Percentiles rank a stretch among this genome's conserved stretches.
Conservation (phyloP, 1,140 invertebrate genomes). For the Drosophila subobscura region DNA sequence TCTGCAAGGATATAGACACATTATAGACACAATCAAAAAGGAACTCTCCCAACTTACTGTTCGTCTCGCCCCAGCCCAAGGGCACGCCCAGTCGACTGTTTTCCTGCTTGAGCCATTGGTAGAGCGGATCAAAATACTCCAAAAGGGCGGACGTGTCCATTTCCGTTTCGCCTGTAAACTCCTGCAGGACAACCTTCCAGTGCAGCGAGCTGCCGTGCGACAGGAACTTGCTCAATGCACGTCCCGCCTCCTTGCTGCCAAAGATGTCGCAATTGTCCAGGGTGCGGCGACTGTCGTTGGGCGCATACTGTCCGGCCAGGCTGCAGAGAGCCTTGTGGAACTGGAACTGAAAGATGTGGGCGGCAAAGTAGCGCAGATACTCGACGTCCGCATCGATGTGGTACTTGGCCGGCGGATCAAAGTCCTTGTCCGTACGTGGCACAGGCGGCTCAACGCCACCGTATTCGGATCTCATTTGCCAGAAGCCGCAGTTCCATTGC, state of each 20-base stretch:
- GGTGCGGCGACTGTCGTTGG: slow-evolving; percentile 77
- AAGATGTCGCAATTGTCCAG: slow-evolving; percentile 87
- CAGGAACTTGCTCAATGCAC: slow-evolving; percentile 59
- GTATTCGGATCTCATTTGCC: slow-evolving; percentile 85
- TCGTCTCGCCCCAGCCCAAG: slow-evolving; percentile 67
- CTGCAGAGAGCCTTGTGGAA: slow-evolving; percentile 87
- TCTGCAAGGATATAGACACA: slow-evolving; percentile 32
- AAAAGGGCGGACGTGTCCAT: slow-evolving; percentile 84
- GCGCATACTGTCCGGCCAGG: slow-evolving; percentile 85
- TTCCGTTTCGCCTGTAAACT: slow-evolving; percentile 85
- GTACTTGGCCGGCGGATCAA: slow-evolving; percentile 87
- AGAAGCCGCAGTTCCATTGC: slow-evolving; percentile 86
- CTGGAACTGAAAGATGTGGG: slow-evolving; percentile 87
- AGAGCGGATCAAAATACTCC: slow-evolving; percentile 83
- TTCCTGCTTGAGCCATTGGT: slow-evolving; percentile 81
- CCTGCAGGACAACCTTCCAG: slow-evolving; percentile 86
- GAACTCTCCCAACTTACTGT: slow-evolving; percentile 58
- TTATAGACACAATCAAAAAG: background rate
- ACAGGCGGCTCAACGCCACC: slow-evolving; percentile 86
- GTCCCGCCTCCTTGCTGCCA: slow-evolving; percentile 84
- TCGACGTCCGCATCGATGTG: slow-evolving; percentile 86
- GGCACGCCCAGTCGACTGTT: slow-evolving; percentile 71
- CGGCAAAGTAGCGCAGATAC: slow-evolving; percentile 87
- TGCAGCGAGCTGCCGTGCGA: slow-evolving; percentile 85
- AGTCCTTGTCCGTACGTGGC: slow-evolving; percentile 84